Base-by-base conservation (phyloP, 2,113 vertebrate genomes). In the Aegotheles bennettii region DNA sequence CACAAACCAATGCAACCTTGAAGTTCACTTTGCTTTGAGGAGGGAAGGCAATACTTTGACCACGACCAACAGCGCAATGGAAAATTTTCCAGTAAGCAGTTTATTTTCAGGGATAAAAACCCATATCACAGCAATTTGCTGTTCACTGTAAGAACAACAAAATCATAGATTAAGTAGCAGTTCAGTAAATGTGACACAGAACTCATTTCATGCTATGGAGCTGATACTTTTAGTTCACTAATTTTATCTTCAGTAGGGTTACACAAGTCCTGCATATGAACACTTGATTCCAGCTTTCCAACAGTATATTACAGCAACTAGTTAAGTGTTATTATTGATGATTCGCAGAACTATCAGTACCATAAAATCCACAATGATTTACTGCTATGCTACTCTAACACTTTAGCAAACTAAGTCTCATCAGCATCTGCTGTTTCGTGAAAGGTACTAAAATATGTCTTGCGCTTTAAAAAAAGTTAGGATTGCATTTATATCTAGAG, bases 1-100 rank as follows among this genome's bases (percentile, higher is more conserved):
- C 23, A 53, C 28, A 80, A 89, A 63, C 8, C 18, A 43, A 7
- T 6, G 4, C 1, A 1, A 76, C 47, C 68, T 42, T 1, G 0
- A 91, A 79, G 38, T 57, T 35, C 25, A 53, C n/a, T 65, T 50
- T 57, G 18, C 21, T 91, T 53, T 26, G 28, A 80, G 33, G 13
- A 48, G 10, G n/a, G 28, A 79, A 65, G 38, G 68, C 33, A 64
- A 89, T 35, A 25, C 16, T 73, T 56, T 73, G 11, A 60, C 10
- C 43, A 56, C 10, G 43, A 59, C 16, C 24, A 73, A 67, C 4
- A 47, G 6, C 6, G 11, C 16, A 53, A 57, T 10, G 26, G 23
- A 63, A 54, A 23, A 24, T 31, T 63, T 85, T 54, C 33, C 31
- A 59, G 9, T 16, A 54, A 61, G 25, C 12, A 65, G 9, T 21